Percentiles rank a stretch among this genome's conserved stretches.
Conservation (phyloP, 2,797 vertebrate species). For the Helicolenus hilgendorfi region DNA sequence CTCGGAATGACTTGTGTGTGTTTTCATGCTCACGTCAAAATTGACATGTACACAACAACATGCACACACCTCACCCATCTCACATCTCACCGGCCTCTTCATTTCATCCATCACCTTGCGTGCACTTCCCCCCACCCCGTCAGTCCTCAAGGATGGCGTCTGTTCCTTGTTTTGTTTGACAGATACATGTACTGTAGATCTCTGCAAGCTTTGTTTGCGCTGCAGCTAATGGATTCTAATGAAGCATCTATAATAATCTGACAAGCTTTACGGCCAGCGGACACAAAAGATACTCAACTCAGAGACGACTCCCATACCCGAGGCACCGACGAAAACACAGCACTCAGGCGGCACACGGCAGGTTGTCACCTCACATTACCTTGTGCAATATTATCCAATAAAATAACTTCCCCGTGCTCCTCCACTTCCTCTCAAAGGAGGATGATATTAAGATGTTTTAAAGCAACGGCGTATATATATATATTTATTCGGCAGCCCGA, state of each 20-base stretch:
- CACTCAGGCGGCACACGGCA: conserved; percentile 7
- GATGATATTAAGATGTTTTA: conserved; percentile 36
- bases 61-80: conserved; percentile 12
- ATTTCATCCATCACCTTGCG: conserved; percentile 34
- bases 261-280: conserved; percentile 35
- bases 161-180: conserved; percentile 12
- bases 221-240: conserved; percentile 59
- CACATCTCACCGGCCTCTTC: conserved; percentile 30
- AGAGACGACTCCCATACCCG: conserved; percentile 6
- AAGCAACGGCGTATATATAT: conserved; percentile 12
- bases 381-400: conserved; percentile 44
- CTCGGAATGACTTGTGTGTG: conserved; percentile 6
- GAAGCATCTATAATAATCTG: conserved; percentile 45
- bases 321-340: background rate
- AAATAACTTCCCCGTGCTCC: conserved; percentile 21
- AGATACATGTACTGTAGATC: background rate
- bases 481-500: background rate
- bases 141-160: background rate
- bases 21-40: conserved; percentile 33
- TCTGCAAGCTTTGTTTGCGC: conserved; percentile 19
- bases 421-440: conserved; percentile 7
- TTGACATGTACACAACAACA: background rate
- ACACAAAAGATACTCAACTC: conserved; percentile 4
- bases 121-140: background rate
- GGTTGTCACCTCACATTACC: conserved; percentile 65